These are phyloP conservation scores for Prionace glauca DNA, from an alignment of 2,797 vertebrate species.

Conservation along the genomic window DNA sequence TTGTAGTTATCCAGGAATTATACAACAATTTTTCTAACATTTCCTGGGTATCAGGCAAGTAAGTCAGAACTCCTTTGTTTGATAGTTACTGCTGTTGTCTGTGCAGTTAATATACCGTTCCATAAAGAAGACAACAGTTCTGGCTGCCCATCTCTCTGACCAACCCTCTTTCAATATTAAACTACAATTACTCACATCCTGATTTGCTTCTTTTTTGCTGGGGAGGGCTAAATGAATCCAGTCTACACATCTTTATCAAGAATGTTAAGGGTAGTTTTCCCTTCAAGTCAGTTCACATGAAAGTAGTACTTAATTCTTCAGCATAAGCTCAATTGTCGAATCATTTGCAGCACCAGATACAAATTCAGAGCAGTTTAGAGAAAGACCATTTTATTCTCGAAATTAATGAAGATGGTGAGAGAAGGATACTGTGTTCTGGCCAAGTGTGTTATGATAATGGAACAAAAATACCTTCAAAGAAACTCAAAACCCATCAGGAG, in stretches of 20 bases:
- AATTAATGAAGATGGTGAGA: neutral
- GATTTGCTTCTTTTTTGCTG: neutral
- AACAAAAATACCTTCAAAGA: neutral
- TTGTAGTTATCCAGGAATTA: too few species aligned
- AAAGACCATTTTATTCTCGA: too few species aligned
- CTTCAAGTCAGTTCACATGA: neutral
- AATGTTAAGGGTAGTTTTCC: neutral
- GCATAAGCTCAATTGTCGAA: neutral
- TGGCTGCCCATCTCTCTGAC: neutral
- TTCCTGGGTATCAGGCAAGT: too few species aligned
- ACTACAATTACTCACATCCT: neutral
- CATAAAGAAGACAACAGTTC: neutral
- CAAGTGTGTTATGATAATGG: neutral
- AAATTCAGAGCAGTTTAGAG: neutral
- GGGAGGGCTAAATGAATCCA: too few species aligned
- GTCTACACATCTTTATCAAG: neutral
- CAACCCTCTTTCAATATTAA: neutral
- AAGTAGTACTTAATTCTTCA: neutral
- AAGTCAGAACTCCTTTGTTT: neutral
- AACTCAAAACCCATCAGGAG: neutral
- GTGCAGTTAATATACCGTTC: neutral
- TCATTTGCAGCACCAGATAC: neutral
- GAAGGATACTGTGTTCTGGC: neutral
- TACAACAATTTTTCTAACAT: too few species aligned
- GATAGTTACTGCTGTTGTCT: neutral